Evolutionary conservation across 2,797 vertebrate species (phyloP), one percentile per base, ranked within the genome.

Genomic region (Danio jaintianensis): DNA sequence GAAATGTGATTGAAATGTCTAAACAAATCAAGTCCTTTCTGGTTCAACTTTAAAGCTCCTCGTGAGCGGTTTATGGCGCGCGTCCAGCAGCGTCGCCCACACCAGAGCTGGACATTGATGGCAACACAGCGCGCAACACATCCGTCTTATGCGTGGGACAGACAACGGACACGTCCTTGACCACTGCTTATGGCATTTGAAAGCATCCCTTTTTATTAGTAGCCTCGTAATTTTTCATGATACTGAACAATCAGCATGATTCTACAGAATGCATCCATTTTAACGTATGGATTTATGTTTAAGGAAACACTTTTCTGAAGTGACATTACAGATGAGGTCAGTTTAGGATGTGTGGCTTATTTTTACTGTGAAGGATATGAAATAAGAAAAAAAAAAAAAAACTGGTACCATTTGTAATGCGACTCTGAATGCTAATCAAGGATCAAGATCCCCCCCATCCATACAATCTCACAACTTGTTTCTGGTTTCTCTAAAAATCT

Each of bases 121-220:
- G 61, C 29, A 68, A 61, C 56, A 70, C 68, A n/a, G 43, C 45
- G 70, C 64, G 56, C 18, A 70, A 70, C 63, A 36, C 56, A 62
- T 70, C 12, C 29, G 42, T 83, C 55, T 58, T 58, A 56, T 64
- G 82, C 73, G 77, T 79, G 64, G 77, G 66, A 66, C 38, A 52
- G 64, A 4, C 72, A 77, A 75, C 18, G 48, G 47, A 67, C 20
- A 80, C 62, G 77, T 61, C 66, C 56, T 70, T 61, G 45, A 70
- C 20, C 42, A 52, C 13, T 70, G 76, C 62, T 61, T n/a, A 61
- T 70, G 36, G 45, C 2, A 9, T 62, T 4, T 52, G 7, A 62
- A 36, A 29, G 9, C 36, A 43, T 38, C 9, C 7, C 50, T 55
- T 6, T 55, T 55, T 55, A 55, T 29, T 29, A 29, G 50, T 42